These are phyloP conservation scores for Andrena bucephala DNA, from an alignment of 2,888 invertebrate genomes.

Conservation along the genomic window DNA sequence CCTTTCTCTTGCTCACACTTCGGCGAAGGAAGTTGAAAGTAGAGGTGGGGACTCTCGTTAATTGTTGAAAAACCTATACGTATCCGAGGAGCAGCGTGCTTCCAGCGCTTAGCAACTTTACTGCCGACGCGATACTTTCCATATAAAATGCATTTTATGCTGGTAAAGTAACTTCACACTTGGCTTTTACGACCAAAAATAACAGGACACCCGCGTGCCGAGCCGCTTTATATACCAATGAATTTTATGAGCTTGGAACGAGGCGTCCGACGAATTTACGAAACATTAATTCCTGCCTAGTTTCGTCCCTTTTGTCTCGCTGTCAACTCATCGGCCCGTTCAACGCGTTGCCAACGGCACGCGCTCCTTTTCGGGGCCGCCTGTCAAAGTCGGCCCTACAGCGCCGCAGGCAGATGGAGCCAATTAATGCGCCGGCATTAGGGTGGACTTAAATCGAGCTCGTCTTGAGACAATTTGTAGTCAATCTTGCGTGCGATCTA, in stretches of 20 bases:
- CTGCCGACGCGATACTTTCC: conserved; percentile 4
- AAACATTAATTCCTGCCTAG: conserved; percentile 36
- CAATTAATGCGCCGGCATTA: conserved; percentile 36
- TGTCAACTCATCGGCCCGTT: neutral
- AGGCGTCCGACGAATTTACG: conserved; percentile 43
- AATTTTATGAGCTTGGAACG: conserved; percentile 40
- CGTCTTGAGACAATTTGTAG: conserved; percentile 38
- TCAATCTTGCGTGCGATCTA: neutral
- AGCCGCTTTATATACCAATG: conserved; percentile 46
- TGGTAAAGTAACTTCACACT: conserved; percentile 45
- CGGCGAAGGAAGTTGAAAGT: neutral
- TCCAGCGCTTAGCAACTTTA: neutral
- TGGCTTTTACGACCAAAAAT: conserved; percentile 33
- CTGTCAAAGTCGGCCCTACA: conserved; percentile 35
- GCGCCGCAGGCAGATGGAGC: conserved; percentile 1
- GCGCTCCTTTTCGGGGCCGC: neutral
- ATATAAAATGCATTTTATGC: conserved; percentile 15
- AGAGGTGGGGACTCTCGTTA: conserved; percentile 3
- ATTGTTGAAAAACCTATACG: conserved; percentile 34
- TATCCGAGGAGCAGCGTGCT: conserved; percentile 7
- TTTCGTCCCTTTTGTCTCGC: conserved; percentile 21
- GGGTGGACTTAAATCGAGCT: conserved; percentile 54
- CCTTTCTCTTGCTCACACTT: neutral
- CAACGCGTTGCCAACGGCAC: neutral
- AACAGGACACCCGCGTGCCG: conserved; percentile 25